Evolutionary conservation across 2,888 invertebrate genomes (phyloP), one percentile per base, ranked within the genome.

Genomic region (Catonia carolina): DNA sequence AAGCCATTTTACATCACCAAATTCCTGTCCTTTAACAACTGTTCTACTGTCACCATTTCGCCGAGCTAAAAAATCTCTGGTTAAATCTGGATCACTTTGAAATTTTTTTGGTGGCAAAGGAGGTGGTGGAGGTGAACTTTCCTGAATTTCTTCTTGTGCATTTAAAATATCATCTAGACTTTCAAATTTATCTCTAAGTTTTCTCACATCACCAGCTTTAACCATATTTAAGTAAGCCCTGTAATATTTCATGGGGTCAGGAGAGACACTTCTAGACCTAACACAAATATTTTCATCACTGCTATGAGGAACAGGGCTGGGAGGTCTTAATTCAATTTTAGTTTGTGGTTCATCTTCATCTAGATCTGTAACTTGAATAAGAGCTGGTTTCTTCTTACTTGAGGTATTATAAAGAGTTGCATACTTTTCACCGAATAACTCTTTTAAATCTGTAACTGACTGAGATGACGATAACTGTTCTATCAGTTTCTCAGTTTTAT

Each of bases 51-150:
- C 77, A 61, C 70, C 71, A 0, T 63, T 62, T 22, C 65, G 67
- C 18, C 74, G 75, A 42, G 76, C 77, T 65, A 80, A 72, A 36
- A 80, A 72, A 65, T 79, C 79, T 59, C 80, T 75, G 50, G 82
- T 78, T 36, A 90, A 73, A 71, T 89, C 87, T 10, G 90, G 87
- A 71, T 90, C 89, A 72, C 90, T 90, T 66, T 81, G 83, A 70
- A 83, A 85, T 62, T 84, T 78, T 63, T 84, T 67, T 47, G 73
- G 71, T 17, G 76, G 73, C 4, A 27, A 8, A 27, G 27, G 27
- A 12, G 73, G 70, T 2, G 67, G 62, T 6, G 64, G 56, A 18
- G 67, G 54, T 60, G 70, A 72, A 60, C 60, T 67, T 53, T 55
- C 50, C 8, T 39, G 51, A 10, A 36, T 39, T 14, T 60, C 56